Evolutionary conservation across 2,113 vertebrate genomes (phyloP).

Genomic region (Boulengeromyrus knoepffleri): DNA sequence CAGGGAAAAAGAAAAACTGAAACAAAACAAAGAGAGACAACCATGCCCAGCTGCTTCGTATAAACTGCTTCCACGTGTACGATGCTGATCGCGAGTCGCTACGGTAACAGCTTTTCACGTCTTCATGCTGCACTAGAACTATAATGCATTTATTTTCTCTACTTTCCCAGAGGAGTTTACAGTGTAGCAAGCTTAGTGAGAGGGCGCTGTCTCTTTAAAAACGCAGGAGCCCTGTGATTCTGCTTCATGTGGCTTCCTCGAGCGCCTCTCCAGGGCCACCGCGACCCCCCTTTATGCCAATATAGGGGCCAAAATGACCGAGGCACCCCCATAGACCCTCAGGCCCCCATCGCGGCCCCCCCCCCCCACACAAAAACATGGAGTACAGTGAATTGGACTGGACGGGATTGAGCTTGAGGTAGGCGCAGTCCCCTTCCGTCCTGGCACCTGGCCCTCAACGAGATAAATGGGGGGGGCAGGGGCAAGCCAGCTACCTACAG

Average conservation of each 20-base stretch:
- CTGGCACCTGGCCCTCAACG: conserved; percentile 53
- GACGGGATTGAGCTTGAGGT: conserved; percentile 22
- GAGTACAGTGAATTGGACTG: neutral
- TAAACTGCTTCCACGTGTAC: neutral
- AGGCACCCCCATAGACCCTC: neutral
- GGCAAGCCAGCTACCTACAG: neutral
- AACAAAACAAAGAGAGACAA: neutral
- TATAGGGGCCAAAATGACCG: conserved; percentile 7
- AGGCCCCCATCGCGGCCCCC: neutral
- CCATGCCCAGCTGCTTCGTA: neutral
- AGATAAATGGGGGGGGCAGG: conserved; percentile 46
- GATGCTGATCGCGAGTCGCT: neutral
- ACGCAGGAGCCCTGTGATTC: neutral
- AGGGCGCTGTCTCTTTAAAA: neutral
- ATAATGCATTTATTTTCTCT: neutral
- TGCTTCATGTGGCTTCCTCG: neutral
- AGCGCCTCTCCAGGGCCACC: neutral
- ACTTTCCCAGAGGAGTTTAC: neutral
- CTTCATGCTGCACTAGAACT: neutral
- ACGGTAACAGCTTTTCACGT: neutral
- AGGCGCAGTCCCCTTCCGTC: conserved; percentile 26
- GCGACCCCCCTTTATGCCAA: neutral
- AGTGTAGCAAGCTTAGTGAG: neutral
- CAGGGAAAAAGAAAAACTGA: neutral
- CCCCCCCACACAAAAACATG: neutral